phyloP scores from a whole-genome alignment of 2,113 vertebrate species.

The Ifrita kowaldi region DNA sequence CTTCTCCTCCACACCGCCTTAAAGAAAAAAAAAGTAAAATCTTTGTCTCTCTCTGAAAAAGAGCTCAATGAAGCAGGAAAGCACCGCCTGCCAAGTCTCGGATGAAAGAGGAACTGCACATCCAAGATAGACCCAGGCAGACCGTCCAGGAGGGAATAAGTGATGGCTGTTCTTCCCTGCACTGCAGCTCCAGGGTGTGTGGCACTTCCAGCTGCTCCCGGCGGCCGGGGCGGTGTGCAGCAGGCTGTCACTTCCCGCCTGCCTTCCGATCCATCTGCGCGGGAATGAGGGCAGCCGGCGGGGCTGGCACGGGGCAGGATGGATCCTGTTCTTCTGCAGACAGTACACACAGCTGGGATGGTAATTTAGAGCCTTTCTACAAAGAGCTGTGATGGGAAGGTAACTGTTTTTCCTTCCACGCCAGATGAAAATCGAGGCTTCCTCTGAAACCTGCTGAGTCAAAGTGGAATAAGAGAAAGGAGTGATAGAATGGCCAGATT shows the following conservation, averaged over 20 bases:
- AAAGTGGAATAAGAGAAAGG: neutral
- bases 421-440: constrained; percentile 34
- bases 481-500: neutral
- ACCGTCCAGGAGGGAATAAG: neutral
- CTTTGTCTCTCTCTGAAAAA: neutral
- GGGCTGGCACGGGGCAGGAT: neutral
- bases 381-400: neutral
- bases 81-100: neutral
- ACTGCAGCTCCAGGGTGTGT: neutral
- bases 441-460: constrained; percentile 49
- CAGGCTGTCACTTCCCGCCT: neutral
- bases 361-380: neutral
- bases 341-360: neutral
- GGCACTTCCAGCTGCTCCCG: neutral
- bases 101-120: neutral
- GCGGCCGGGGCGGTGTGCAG: neutral
- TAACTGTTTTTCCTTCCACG: neutral
- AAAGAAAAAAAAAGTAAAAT: neutral
- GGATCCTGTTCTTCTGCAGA: neutral
- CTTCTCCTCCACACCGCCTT: neutral
- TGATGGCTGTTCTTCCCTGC: neutral
- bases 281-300: neutral
- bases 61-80: neutral
- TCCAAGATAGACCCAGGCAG: neutral
- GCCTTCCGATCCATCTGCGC: neutral